phyloP scores from a whole-genome alignment of 2,797 vertebrate genomes.

The Sitta carolinensis region DNA sequence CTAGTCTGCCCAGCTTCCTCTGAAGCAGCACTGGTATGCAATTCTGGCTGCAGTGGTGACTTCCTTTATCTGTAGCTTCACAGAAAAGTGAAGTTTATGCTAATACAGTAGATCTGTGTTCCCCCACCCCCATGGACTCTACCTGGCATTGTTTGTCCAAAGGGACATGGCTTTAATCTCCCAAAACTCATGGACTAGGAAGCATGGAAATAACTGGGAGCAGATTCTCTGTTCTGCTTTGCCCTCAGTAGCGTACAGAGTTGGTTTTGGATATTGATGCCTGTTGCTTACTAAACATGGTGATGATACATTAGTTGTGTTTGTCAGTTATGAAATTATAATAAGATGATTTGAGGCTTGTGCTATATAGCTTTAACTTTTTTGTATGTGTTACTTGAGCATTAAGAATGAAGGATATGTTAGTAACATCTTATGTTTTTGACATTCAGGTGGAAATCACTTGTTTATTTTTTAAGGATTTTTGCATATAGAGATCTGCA shows the following conservation, averaged over 20 bases:
- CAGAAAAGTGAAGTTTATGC: not conserved
- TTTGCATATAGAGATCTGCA: not conserved
- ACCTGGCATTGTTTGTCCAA: not conserved
- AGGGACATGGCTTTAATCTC: not conserved
- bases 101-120: not conserved
- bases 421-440: not conserved
- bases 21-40: not conserved
- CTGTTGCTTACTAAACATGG: not conserved
- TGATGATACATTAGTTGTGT: not conserved
- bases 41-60: not conserved
- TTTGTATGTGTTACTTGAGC: not conserved
- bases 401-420: not conserved
- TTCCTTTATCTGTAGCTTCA: not conserved
- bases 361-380: not conserved
- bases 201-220: not conserved
- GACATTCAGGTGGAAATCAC: not conserved
- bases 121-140: rapidly evolving
- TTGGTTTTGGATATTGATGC: not conserved
- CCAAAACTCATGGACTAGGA: not conserved
- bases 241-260: not conserved
- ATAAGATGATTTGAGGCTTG: not conserved
- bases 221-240: not conserved
- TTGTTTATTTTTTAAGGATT: not conserved
- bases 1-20: not conserved
- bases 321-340: not conserved